phyloP scores from a whole-genome alignment of 1,140 invertebrate genomes.

The Teleopsis dalmanni region DNA sequence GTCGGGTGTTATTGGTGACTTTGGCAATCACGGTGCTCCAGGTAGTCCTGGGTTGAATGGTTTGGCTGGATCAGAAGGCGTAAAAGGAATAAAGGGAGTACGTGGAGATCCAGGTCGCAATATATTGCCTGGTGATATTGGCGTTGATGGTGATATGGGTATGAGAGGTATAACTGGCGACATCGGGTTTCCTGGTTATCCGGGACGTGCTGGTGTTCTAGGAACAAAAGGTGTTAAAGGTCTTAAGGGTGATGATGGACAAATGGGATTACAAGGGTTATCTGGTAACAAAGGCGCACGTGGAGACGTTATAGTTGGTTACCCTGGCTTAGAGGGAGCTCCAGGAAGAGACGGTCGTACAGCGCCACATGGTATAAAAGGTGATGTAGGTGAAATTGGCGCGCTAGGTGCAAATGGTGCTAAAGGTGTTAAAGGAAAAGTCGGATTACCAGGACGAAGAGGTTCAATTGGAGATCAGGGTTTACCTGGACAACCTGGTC shows the following conservation, averaged over 20 bases:
- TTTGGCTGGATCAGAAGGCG: constrained; percentile 39
- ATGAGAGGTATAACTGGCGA: constrained; percentile 48
- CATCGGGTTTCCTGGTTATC: constrained; percentile 21
- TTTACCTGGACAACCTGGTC: constrained; percentile 45
- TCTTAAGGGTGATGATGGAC: constrained; percentile 36
- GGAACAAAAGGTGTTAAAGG: constrained; percentile 32
- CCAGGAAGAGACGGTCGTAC: constrained; percentile 49
- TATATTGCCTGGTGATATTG: constrained; percentile 43
- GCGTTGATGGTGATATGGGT: constrained; percentile 38
- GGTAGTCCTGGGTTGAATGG: constrained; percentile 48
- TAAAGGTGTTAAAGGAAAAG: constrained; percentile 35
- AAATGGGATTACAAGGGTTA: constrained; percentile 33
- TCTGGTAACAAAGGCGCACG: constrained; percentile 48
- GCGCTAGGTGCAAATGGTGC: constrained; percentile 18
- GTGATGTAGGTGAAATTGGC: constrained; percentile 49
- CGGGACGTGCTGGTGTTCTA: constrained; percentile 21
- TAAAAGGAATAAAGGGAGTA: constrained; percentile 47
- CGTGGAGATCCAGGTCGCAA: constrained; percentile 46
- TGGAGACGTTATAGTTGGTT: constrained; percentile 51
- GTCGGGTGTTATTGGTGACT: constrained; percentile 42
- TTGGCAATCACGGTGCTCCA: constrained; percentile 36
- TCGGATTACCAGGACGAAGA: constrained; percentile 47
- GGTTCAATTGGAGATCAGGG: constrained; percentile 50
- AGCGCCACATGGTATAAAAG: constrained; percentile 54
- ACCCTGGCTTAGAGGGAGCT: constrained; percentile 48